Base-by-base conservation (phyloP, 2,113 vertebrate species). In the Anas platyrhynchos region DNA sequence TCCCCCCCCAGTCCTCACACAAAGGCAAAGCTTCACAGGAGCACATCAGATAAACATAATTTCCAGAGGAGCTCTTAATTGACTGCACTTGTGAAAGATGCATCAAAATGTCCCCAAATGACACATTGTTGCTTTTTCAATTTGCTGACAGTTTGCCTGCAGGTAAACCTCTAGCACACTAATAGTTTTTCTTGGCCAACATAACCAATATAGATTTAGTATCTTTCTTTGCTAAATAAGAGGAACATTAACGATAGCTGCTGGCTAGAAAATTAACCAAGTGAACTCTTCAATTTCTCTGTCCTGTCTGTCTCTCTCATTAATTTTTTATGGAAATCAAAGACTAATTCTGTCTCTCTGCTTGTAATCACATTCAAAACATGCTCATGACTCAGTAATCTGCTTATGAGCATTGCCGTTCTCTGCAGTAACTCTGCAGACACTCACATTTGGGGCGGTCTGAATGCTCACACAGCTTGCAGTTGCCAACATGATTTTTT, bases 341-440 rank as follows among this genome's bases (percentile, higher is more conserved):
- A 92, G 96, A 77, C 80, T 95, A 96, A 89, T 87, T 74, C 65
- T 94, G 89, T 79, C 41, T 94, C 65, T 72, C 62, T 91, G 94
- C 48, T 88, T 95, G 72, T 79, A 94, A 95, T 94, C 81, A 52
- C 61, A 96, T 94, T 95, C 56, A 91, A 91, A 96, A 97, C 78
- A 82, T 76, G 69, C 86, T 95, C 72, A 77, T 91, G 66, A 86
- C 89, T 96, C 81, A 89, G 68, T 96, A 85, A 97, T 89, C 91
- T 92, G 58, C 79, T 96, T 92, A 93, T 61, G 83, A 95, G 88
- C 83, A 77, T 54, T 61, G 74, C 86, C 0, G 2, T 87, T 93
- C 80, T 95, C 90, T 34, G 82, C 91, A 89, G 88, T 63, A 66
- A 43, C 88, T 89, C 88, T 72, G 73, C 62, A 94, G 74, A 85